Conservation (phyloP, 2,797 vertebrate genomes). For the Aulostomus chinensis region DNA sequence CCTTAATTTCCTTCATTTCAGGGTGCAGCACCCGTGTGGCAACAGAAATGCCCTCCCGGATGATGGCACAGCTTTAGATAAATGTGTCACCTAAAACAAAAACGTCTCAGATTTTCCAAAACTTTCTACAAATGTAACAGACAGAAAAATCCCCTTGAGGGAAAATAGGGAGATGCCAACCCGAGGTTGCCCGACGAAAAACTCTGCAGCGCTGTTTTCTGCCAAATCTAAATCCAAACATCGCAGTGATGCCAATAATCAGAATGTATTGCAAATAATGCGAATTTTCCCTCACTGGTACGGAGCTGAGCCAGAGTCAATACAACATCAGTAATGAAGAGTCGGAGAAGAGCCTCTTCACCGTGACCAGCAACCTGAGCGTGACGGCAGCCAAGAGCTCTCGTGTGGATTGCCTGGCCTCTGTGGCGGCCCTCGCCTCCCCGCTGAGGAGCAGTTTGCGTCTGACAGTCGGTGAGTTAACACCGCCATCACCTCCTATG, state of each 20-base stretch:
- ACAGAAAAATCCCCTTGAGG: no score
- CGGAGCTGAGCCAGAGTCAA: slow-evolving; percentile 59
- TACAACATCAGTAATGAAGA: slow-evolving; percentile 71
- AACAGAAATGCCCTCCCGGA: neutral
- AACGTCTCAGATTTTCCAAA: no score
- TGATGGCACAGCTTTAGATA: no score
- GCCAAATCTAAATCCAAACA: no score
- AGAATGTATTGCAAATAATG: slow-evolving; percentile 6
- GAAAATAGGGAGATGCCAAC: no score
- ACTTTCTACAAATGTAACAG: no score
- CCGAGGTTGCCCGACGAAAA: no score
- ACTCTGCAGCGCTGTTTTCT: no score
- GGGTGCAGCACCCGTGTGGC: neutral
- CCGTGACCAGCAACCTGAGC: slow-evolving; percentile 76
- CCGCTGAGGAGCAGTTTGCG: slow-evolving; percentile 69
- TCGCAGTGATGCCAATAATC: neutral
- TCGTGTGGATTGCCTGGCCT: slow-evolving; percentile 82
- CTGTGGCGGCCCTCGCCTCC: slow-evolving; percentile 71
- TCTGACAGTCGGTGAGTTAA: slow-evolving; percentile 76
- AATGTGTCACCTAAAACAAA: no score
- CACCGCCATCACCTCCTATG: neutral
- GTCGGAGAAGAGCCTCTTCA: slow-evolving; percentile 62
- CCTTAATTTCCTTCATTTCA: neutral
- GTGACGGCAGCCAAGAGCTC: slow-evolving; percentile 73
- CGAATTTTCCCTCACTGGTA: slow-evolving; percentile 31